Evolutionary conservation across 2,113 vertebrate species (phyloP).

Genomic region (Actenoides lindsayi): DNA sequence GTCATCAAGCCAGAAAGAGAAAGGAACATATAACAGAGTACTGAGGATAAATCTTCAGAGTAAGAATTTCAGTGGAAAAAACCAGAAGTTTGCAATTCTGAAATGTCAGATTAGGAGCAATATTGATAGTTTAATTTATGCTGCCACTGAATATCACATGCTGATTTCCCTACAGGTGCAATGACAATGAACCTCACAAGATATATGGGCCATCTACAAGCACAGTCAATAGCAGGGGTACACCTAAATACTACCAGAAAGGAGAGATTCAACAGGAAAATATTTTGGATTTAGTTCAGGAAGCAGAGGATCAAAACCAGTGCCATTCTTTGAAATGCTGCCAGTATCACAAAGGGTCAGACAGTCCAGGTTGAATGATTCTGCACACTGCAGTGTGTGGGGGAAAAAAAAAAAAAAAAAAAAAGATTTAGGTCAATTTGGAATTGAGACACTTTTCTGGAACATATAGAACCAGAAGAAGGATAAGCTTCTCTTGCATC

Average conservation of each 20-base stretch:
- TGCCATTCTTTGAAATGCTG: neutral
- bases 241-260: neutral
- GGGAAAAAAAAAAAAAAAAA: neutral
- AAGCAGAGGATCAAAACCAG: neutral
- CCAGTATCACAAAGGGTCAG: neutral
- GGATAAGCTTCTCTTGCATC: neutral
- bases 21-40: neutral
- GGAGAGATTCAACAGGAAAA: neutral
- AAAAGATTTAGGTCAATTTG: neutral
- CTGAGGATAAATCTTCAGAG: neutral
- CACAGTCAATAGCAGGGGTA: neutral
- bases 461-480: neutral
- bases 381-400: neutral
- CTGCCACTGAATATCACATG: neutral
- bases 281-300: neutral
- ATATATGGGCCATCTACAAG: neutral
- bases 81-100: neutral
- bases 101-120: neutral
- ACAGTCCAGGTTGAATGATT: neutral
- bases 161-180: neutral
- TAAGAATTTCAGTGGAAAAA: neutral
- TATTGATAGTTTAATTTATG: neutral
- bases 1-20: neutral
- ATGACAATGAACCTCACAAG: fast-evolving
- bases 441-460: neutral